phyloP scores from a whole-genome alignment of 2,113 vertebrate species.

The Galeopterus variegatus region DNA sequence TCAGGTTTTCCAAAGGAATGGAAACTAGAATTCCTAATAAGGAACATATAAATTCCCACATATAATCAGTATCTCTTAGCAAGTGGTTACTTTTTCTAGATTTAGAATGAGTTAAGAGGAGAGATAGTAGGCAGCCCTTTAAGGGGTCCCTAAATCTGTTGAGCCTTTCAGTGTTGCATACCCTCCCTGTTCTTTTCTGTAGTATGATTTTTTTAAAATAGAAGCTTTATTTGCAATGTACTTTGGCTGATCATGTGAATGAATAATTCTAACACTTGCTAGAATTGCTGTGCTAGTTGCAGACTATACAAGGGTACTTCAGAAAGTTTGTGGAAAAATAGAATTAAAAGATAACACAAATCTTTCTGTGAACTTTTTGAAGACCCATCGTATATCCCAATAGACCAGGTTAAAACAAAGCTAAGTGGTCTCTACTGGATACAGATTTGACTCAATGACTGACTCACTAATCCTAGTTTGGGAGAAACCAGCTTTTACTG shows the following conservation, averaged over 20 bases:
- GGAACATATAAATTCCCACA: not conserved
- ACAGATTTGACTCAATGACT: not conserved
- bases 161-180: not conserved
- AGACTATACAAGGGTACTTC: not conserved
- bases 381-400: not conserved
- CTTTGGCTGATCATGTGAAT: not conserved
- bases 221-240: not conserved
- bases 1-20: constrained; percentile 8
- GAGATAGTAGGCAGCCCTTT: not conserved
- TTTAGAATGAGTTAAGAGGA: not conserved
- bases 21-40: not conserved
- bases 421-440: not conserved
- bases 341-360: too few relatives aligned
- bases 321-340: too few relatives aligned
- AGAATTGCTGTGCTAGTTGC: not conserved
- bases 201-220: not conserved
- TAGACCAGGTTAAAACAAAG: constrained; percentile 22
- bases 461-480: not conserved
- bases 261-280: not conserved
- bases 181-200: not conserved
- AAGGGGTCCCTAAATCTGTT: not conserved
- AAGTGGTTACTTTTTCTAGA: constrained; percentile 3
- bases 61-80: not conserved
- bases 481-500: not conserved
- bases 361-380: too few relatives aligned